Percentiles rank a stretch among this genome's conserved stretches.
phyloP scores from a whole-genome alignment of 2,113 vertebrate genomes.

The Muntiacus reevesi region DNA sequence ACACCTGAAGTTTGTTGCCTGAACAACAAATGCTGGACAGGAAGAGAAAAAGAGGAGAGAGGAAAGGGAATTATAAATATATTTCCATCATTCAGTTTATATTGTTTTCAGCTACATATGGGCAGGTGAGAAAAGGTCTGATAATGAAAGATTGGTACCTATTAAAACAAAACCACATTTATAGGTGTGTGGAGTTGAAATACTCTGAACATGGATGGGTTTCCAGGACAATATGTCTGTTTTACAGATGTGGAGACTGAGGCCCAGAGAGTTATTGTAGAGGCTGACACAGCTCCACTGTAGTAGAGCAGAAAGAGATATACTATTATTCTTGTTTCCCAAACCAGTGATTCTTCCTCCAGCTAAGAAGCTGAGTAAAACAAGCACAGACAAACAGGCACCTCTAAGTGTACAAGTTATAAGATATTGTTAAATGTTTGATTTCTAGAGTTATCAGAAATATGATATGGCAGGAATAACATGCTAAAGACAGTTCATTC shows the following conservation, averaged over 20 bases:
- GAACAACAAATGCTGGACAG: background rate
- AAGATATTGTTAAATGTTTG: background rate
- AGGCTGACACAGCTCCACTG: background rate
- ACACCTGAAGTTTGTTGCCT: background rate
- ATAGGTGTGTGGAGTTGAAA: background rate
- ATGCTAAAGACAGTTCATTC: background rate
- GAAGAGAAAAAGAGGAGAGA: background rate
- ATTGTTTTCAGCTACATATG: background rate
- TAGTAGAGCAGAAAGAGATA: background rate
- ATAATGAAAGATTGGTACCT: background rate
- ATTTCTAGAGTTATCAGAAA: background rate
- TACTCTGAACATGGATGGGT: background rate
- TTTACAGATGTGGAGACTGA: background rate
- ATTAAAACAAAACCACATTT: background rate
- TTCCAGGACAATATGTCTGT: background rate
- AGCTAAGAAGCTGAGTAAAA: background rate
- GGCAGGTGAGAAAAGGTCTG: background rate
- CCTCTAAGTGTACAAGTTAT: background rate
- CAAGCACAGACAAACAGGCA: background rate
- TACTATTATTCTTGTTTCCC: background rate
- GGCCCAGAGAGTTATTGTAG: background rate
- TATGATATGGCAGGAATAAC: background rate
- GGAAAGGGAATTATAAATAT: background rate
- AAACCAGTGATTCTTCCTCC: background rate
- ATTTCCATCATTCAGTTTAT: background rate